Evolutionary conservation across 2,113 vertebrate species (phyloP), one percentile per base, ranked within the genome.

Genomic region (Apeltes quadracus): DNA sequence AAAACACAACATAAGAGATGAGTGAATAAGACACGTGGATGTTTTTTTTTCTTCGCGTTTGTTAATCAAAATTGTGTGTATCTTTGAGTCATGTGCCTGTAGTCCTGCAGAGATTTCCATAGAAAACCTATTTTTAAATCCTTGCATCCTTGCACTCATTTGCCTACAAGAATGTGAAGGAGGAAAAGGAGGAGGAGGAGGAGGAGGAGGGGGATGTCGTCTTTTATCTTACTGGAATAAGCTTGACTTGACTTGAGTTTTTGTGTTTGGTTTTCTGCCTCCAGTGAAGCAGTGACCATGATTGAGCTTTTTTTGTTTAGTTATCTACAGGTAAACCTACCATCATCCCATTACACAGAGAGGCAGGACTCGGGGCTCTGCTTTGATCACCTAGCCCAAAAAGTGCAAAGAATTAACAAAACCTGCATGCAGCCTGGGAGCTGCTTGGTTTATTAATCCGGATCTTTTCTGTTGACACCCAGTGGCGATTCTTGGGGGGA

Each of bases 401-500:
- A n/a, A 72, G 65, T 63, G 61, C 69, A 65, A 32, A 77, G 58
- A 43, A 69, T 75, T 43, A 43, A 25, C 2, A 61, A 71, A 78
- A 66, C 32, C 41, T 70, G 44, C 6, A 2, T 10, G 27, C 61
- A 57, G 25, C n/a, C 15, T 57, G 2, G 59, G 29, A 44, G 43
- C 11, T 12, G 46, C 51, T 18, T 76, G 41, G 2, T 48, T 77
- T 61, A 79, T 69, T 61, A 55, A 67, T 67, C 16, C 6, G 18
- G n/a, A n/a, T n/a, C n/a, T n/a, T n/a, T n/a, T n/a, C n/a, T n/a
- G n/a, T n/a, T n/a, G n/a, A n/a, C n/a, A n/a, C n/a, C n/a, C n/a
- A n/a, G n/a, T n/a, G n/a, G n/a, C n/a, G n/a, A n/a, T n/a, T n/a
- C n/a, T n/a, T n/a, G n/a, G n/a, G n/a, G n/a, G n/a, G n/a, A n/a